Percentiles rank a stretch among this genome's conserved stretches.
Conservation (phyloP, 2,888 invertebrate species). For the Calameuta idolon region DNA sequence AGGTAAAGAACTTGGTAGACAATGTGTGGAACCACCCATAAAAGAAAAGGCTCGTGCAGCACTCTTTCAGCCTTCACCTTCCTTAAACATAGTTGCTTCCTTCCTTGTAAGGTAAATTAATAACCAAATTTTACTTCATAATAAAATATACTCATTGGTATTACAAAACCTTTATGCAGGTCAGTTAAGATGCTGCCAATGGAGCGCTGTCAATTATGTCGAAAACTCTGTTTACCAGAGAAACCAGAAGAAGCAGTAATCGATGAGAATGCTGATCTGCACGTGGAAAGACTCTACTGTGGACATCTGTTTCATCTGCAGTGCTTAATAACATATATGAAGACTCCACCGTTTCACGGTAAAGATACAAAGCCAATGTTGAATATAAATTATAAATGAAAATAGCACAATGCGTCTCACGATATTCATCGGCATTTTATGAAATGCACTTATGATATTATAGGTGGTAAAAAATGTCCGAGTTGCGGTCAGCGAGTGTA, state of each 20-base stretch:
- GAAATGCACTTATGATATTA: constrained; percentile 28
- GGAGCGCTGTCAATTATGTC: constrained; percentile 76
- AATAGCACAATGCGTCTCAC: not conserved
- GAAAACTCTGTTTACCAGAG: constrained; percentile 72
- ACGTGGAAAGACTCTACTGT: constrained; percentile 79
- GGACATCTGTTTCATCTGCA: constrained; percentile 79
- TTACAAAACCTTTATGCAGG: constrained; percentile 47
- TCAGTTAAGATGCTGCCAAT: constrained; percentile 73
- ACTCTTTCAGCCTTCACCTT: constrained; percentile 74
- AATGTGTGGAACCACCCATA: constrained; percentile 77
- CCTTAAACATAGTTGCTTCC: constrained; percentile 72
- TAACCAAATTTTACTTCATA: not conserved
- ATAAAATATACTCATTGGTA: not conserved
- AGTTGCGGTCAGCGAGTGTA: constrained; percentile 75
- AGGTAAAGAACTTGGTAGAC: constrained; percentile 76
- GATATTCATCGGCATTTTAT: not conserved
- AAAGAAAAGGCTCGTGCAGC: constrained; percentile 70
- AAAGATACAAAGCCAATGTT: constrained; percentile 18
- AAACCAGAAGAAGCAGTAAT: constrained; percentile 69
- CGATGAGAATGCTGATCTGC: constrained; percentile 72
- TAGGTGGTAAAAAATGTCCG: constrained; percentile 78
- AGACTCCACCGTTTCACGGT: constrained; percentile 79
- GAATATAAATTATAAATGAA: not conserved
- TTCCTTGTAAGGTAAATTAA: constrained; percentile 69
- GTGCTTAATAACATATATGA: constrained; percentile 77